phyloP scores from a whole-genome alignment of 2,888 invertebrate species.

The Lymantria dispar region DNA sequence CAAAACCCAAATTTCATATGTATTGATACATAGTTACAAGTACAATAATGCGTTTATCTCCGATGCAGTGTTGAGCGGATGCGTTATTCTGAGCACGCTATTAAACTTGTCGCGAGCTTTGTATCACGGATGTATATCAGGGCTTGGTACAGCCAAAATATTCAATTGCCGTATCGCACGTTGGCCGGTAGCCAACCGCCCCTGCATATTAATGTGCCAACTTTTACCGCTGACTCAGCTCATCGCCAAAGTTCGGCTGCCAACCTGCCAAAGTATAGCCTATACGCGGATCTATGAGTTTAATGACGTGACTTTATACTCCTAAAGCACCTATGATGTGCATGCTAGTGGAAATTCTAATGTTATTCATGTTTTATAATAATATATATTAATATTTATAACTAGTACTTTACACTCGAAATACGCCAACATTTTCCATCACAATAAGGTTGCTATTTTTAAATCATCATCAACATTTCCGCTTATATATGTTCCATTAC shows the following conservation, averaged over 20 bases:
- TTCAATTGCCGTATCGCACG: constrained; percentile 75
- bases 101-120: constrained; percentile 64
- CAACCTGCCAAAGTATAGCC: constrained; percentile 63
- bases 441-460: too few species aligned
- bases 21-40: too few species aligned
- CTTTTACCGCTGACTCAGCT: constrained; percentile 66
- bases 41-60: neutral
- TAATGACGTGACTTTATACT: constrained; percentile 50
- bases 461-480: too few species aligned
- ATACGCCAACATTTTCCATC: too few species aligned
- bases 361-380: too few species aligned
- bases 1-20: too few species aligned
- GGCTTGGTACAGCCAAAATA: constrained; percentile 62
- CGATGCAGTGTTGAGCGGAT: constrained; percentile 22
- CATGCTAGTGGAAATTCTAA: too few species aligned
- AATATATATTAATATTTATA: too few species aligned
- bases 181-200: constrained; percentile 66
- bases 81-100: constrained; percentile 52
- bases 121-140: constrained; percentile 58
- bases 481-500: too few species aligned
- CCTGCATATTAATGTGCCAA: constrained; percentile 74
- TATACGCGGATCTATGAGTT: constrained; percentile 46
- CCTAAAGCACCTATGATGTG: constrained; percentile 11
- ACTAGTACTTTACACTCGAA: too few species aligned
- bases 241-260: constrained; percentile 56